Percentiles rank a stretch among this genome's conserved stretches.
Conservation (phyloP, 2,888 invertebrate genomes). For the Parnassius orleans region DNA sequence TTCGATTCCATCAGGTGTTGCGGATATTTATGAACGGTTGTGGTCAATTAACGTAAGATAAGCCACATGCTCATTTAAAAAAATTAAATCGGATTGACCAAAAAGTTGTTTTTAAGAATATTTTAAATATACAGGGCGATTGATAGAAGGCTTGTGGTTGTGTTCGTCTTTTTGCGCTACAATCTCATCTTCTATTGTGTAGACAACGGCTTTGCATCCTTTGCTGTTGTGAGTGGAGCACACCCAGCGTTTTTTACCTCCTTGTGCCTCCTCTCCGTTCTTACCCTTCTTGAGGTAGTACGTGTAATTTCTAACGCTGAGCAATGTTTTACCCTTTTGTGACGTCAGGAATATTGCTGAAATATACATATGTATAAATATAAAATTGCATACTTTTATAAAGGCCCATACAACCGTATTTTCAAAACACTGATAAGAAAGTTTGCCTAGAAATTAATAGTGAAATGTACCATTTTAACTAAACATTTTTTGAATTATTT, state of each 20-base stretch:
- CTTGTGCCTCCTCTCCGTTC: neutral
- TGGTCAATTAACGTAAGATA: no score
- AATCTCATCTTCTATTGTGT: constrained; percentile 37
- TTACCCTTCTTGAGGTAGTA: constrained; percentile 33
- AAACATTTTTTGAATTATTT: no score
- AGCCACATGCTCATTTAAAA: no score
- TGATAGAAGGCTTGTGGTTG: constrained; percentile 33
- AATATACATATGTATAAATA: neutral
- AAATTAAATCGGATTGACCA: no score
- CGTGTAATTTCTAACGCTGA: constrained; percentile 35
- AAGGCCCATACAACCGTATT: no score
- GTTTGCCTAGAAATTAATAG: no score
- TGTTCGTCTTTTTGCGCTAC: constrained; percentile 35
- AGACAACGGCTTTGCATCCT: constrained; percentile 39
- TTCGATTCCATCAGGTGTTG: no score
- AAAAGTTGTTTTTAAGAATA: no score
- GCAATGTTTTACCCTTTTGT: constrained; percentile 34
- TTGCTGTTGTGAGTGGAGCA: constrained; percentile 38
- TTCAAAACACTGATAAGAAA: no score
- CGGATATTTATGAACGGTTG: no score
- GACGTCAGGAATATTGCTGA: constrained; percentile 35
- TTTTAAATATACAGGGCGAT: neutral
- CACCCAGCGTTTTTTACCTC: constrained; percentile 42
- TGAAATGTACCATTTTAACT: no score
- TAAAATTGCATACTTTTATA: no score